Conservation (phyloP, 2,797 vertebrate species). For the Acanthiza pusilla region DNA sequence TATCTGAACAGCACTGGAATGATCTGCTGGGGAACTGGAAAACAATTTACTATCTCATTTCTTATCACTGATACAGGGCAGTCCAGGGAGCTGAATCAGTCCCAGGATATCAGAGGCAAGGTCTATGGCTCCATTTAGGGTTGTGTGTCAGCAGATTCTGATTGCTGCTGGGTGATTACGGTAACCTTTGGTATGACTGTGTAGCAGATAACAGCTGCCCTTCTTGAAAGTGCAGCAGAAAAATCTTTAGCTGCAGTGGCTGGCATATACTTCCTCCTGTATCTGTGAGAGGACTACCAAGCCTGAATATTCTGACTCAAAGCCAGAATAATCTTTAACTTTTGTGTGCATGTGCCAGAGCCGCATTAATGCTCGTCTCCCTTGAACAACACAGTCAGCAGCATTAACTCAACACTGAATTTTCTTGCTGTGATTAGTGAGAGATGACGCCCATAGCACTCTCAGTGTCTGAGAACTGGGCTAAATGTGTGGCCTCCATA, state of each 20-base stretch:
- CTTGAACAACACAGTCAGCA: background rate
- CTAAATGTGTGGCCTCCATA: background rate
- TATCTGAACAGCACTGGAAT: background rate
- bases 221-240: background rate
- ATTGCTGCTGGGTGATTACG: accelerated
- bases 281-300: background rate
- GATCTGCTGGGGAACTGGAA: background rate
- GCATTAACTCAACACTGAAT: background rate
- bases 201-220: background rate
- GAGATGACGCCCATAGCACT: background rate
- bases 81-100: background rate
- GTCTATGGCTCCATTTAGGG: background rate
- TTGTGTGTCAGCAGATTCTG: background rate
- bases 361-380: background rate
- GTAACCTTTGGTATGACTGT: background rate
- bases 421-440: background rate
- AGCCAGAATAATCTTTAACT: background rate
- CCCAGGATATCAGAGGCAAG: background rate
- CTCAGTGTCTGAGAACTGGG: background rate
- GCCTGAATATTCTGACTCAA: background rate
- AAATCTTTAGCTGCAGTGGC: accelerated
- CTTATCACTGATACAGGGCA: background rate
- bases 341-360: background rate
- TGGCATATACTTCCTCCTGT: background rate
- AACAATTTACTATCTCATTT: background rate